These are phyloP conservation scores for Malthinus seriepunctatus DNA, from an alignment of 2,888 invertebrate genomes.

Conservation along the genomic window DNA sequence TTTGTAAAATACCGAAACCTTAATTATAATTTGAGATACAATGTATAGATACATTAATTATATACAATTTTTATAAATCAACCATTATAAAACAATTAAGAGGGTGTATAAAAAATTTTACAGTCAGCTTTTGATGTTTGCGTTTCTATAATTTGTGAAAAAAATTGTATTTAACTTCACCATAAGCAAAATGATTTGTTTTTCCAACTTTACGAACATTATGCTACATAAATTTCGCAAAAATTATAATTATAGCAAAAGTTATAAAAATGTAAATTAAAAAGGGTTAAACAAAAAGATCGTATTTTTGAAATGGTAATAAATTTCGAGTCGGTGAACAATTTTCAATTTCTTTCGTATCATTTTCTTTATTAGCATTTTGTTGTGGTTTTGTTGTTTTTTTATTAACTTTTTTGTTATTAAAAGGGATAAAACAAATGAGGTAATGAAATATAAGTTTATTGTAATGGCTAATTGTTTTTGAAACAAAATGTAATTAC, in stretches of 20 bases:
- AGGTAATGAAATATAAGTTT: too few relatives aligned
- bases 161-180: too few relatives aligned
- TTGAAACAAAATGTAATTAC: too few relatives aligned
- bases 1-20: not conserved
- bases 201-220: not conserved
- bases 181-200: too few relatives aligned
- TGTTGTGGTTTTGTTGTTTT: too few relatives aligned
- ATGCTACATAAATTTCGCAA: constrained; percentile 13
- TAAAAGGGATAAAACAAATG: too few relatives aligned
- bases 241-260: not conserved
- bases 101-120: not conserved
- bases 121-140: too few relatives aligned
- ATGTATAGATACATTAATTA: not conserved
- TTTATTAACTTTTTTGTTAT: too few relatives aligned
- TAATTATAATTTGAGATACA: not conserved
- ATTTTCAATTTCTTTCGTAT: constrained; percentile 21
- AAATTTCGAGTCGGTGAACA: constrained; percentile 20
- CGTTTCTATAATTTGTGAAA: too few relatives aligned
- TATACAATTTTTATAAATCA: not conserved
- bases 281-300: constrained; percentile 7
- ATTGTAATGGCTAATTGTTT: too few relatives aligned
- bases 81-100: not conserved
- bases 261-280: constrained; percentile 22
- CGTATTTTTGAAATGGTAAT: constrained; percentile 16
- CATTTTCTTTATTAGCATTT: constrained; percentile 13